Evolutionary conservation across 1,140 invertebrate species (phyloP), one percentile per base, ranked within the genome.

Genomic region (Heliconius eleuchia): DNA sequence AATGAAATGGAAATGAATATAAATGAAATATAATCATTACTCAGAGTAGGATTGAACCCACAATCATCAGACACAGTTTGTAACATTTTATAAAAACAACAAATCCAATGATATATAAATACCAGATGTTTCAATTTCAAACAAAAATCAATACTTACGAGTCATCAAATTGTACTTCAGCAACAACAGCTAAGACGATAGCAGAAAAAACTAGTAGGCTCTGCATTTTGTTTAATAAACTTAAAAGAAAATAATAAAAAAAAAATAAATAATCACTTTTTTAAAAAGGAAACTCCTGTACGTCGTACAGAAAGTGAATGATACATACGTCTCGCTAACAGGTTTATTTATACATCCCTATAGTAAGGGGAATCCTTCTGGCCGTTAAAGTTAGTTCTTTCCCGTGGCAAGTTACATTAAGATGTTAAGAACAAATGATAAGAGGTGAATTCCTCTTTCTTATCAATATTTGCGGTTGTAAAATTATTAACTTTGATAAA

Each of bases 181-280:
- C 76, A 5, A 23, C 78, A n/a, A 72, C 78, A 19, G 46, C 34
- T n/a, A 80, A 52, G 39, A 80, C 55, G 42, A 77, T n/a, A 42
- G 60, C 71, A 16, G 55, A 30, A 23, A 80, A 55, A 39, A 76
- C 23, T 46, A 77, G 71, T 13, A 80, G 7, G 11, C 37, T 46
- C 71, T 74, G 42, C 79, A 80, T 80, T 77, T 77, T 77, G 7
- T 1, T 34, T 74, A 66, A 66, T 66, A 66, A 66, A 27, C 5
- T 66, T 46, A 16, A 4, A 46, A 46, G 13, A 46, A 46, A 16
- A 16, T 13, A 66, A 0, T 66, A 18, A 66, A 30, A 27, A 23
- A 27, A 57, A 4, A 50, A 50, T 18, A 16, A 16, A 18, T 50
- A 50, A 50, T 50, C 3, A 50, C 16, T 50, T 18, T 18, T 57